These are phyloP conservation scores for Venustaconcha ellipsiformis DNA, from an alignment of 1,140 invertebrate genomes.

Conservation along the genomic window DNA sequence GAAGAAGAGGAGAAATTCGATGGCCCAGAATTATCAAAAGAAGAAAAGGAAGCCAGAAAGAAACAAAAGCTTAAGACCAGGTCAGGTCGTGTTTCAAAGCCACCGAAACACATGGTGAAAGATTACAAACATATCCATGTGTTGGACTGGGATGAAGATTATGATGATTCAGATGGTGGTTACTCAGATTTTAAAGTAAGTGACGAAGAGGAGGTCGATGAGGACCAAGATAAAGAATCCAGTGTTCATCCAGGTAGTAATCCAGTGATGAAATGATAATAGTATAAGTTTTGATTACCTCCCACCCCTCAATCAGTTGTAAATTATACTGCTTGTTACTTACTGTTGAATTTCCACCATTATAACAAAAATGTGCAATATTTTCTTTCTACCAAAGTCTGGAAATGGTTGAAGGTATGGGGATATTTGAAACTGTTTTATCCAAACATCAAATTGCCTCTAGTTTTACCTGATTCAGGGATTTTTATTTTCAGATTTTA, in stretches of 20 bases:
- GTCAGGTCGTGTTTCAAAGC: conserved; percentile 76
- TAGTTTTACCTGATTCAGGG: too few species aligned
- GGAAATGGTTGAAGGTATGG: too few species aligned
- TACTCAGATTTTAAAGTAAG: conserved; percentile 76
- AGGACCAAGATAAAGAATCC: conserved; percentile 25
- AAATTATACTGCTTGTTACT: too few species aligned
- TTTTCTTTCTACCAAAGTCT: too few species aligned
- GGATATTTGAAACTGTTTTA: too few species aligned
- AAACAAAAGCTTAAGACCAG: conserved; percentile 74
- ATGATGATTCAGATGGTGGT: conserved; percentile 77
- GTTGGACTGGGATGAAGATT: conserved; percentile 74
- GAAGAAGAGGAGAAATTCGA: conserved; percentile 66
- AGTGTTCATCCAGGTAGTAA: conserved; percentile 35
- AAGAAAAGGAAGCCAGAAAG: conserved; percentile 73
- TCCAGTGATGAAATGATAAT: too few species aligned
- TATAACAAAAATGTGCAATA: too few species aligned
- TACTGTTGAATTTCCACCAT: too few species aligned
- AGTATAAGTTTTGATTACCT: too few species aligned
- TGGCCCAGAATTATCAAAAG: conserved; percentile 67
- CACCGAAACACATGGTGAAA: conserved; percentile 77
- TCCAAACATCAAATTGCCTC: too few species aligned
- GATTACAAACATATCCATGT: conserved; percentile 78
- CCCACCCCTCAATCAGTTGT: too few species aligned
- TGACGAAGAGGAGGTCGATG: conserved; percentile 66
- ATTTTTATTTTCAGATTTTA: too few species aligned